A percentile compares a stretch with the other conserved stretches of the same genome.
Conservation (phyloP, 2,113 vertebrate genomes). For the Chaetodon trifascialis region DNA sequence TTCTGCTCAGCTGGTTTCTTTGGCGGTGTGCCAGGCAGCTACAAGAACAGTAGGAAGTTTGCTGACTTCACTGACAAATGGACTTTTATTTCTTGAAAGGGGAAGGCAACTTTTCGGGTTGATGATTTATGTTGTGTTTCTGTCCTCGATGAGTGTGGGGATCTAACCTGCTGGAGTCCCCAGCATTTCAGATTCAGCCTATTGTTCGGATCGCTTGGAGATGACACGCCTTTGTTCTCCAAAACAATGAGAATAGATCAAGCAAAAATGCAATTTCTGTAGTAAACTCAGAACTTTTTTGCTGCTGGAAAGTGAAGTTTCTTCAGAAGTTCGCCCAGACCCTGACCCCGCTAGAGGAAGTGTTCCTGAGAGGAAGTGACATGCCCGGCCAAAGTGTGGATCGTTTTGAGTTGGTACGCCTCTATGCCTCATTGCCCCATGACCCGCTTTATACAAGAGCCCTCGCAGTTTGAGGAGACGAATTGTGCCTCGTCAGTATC, state of each 20-base stretch:
- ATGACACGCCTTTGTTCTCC: conserved; percentile 59
- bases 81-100: conserved; percentile 68
- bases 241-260: conserved; percentile 62
- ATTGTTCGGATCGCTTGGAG: conserved; percentile 51
- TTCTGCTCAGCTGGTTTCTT: conserved; percentile 54
- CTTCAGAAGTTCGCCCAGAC: conserved; percentile 28
- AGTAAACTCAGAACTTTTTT: not conserved
- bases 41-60: conserved; percentile 73
- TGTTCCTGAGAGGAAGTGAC: conserved; percentile 41
- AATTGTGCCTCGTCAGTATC: conserved; percentile 65
- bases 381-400: conserved; percentile 24
- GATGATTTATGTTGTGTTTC: conserved; percentile 81
- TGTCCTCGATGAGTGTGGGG: conserved; percentile 56
- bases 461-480: conserved; percentile 34
- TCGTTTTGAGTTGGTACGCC: conserved; percentile 42
- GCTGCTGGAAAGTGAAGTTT: conserved; percentile 11
- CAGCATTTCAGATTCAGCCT: conserved; percentile 47
- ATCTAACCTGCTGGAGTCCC: conserved; percentile 34
- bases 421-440: conserved; percentile 52
- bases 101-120: conserved; percentile 58
- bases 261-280: conserved; percentile 38
- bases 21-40: conserved; percentile 67
- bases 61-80: conserved; percentile 76
- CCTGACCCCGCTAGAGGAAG: conserved; percentile 28
- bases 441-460: conserved; percentile 64